Base-by-base conservation (phyloP, 2,113 vertebrate species). In the Ifrita kowaldi region DNA sequence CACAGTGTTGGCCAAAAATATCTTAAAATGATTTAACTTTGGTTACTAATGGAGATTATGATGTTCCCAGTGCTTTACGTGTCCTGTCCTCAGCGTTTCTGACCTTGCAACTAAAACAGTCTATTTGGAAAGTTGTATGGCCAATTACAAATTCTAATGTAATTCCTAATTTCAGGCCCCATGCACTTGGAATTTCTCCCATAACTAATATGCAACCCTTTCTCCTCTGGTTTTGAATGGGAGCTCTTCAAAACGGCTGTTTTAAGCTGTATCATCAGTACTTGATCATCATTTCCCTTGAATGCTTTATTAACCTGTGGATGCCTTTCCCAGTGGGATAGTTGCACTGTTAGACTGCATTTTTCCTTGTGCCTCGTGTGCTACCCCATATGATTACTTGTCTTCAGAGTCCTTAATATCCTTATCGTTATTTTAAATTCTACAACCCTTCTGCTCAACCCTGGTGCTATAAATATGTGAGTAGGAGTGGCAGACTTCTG, bases 401-500 rank as follows among this genome's bases (percentile, higher is more conserved):
- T 81, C 82, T 95, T 90, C 12, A 33, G 41, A 81, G 69, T 94
- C 93, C 79, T 96, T 68, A 93, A 64, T 89, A 92, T 78, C 47
- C 49, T 92, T 75, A 49, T 16, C 0, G 3, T 90, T 84, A 59
- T 63, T 92, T 89, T 81, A 77, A 89, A 78, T 75, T 94, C 69
- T 84, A 37, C 75, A 85, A 89, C 60, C 49, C 50, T 91, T 83
- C 39, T 86, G 56, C 76, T 95, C 92, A 95, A 56, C 64, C 57
- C 62, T 90, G 44, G 9, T 60, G 68, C 88, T 96, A 93, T 92
- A 96, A 96, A 86, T 96, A 70, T 21, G 35, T 91, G 96, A 84
- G 96, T 92, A 87, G 96, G 90, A 93, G 93, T 93, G 94, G 84
- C 88, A 96, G 95, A 92, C 92, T 96, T 92, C 83, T 94, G 90